A percentile compares a stretch with the other conserved stretches of the same genome.
These are phyloP conservation scores for Sinohyriopsis cumingii DNA, from an alignment of 2,888 invertebrate genomes.

Conservation along the genomic window DNA sequence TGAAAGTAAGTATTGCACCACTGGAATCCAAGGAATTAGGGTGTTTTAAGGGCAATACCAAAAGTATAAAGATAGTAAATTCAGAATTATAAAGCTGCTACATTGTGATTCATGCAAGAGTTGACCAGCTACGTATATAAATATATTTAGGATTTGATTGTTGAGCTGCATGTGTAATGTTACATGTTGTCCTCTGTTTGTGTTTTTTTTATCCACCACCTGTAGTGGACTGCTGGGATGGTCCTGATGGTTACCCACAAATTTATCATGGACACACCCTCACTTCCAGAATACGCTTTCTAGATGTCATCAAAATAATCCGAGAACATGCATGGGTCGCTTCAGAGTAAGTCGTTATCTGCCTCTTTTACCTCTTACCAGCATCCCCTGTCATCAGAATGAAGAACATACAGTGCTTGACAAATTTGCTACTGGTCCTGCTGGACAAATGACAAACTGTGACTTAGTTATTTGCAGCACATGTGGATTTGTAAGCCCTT, in stretches of 20 bases:
- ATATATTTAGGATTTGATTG: too few species aligned
- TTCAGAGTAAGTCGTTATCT: constrained; percentile 74
- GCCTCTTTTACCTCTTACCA: neutral
- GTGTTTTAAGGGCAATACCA: too few species aligned
- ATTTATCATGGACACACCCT: constrained; percentile 98
- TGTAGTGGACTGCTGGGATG: constrained; percentile 96
- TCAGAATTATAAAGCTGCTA: too few species aligned
- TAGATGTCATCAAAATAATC: constrained; percentile 93
- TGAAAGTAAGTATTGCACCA: too few species aligned
- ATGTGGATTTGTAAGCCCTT: too few species aligned
- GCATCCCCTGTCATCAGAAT: neutral
- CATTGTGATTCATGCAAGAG: too few species aligned
- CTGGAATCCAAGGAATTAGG: too few species aligned
- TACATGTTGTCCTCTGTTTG: neutral
- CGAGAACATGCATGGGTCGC: constrained; percentile 95
- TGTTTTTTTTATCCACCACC: constrained; percentile 1
- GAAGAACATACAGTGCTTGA: neutral
- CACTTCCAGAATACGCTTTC: constrained; percentile 94
- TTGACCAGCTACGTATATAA: too few species aligned
- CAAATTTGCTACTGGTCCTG: neutral
- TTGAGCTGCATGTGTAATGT: neutral
- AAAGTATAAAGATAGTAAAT: too few species aligned
- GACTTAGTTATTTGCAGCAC: too few species aligned
- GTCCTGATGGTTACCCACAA: constrained; percentile 91
- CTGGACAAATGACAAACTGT: too few species aligned